Evolutionary conservation across 2,113 vertebrate genomes (phyloP), one percentile per base, ranked within the genome.

Genomic region (Hyla sarda): DNA sequence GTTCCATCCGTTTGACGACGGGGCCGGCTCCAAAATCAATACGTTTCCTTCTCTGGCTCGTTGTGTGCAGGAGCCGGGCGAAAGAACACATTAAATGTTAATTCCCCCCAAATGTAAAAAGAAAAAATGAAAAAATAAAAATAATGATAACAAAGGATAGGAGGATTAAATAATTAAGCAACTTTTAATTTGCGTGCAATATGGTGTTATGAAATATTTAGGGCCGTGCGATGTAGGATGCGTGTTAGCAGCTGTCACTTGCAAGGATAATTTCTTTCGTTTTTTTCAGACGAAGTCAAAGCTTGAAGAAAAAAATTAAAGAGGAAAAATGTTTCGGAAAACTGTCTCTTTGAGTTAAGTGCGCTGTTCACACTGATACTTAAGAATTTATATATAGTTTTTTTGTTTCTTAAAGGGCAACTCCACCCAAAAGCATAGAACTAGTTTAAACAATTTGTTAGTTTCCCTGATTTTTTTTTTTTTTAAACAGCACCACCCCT

Each of bases 21-120:
- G 62, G 65, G 54, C 82, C 45, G 6, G 67, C 77, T 74, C 34
- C 30, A 74, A 45, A 82, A 87, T 87, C 85, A 87, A 87, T 87
- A 87, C 7, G 3, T 41, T 82, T 74, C 37, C 37, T 25, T 62
- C 69, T 74, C 67, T 45, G 6, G 11, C 56, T 80, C 54, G 23
- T 82, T 87, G 69, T 74, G 25, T 69, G 45, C 25, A 25, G n/a
- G 23, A 32, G 47, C 13, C 23, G 23, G 60, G 21, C n/a, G 23
- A 37, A 77, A 73, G 79, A 83, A 62, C 81, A 83, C 79, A 88
- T 2, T 0, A 87, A 90, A 88, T 87, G 89, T 87, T 92, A 89
- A 90, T 91, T 83, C 82, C 47, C n/a, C 23, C 54, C 21, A 75
- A 85, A 87, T 37, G 56, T 62, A 74, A 74, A 74, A 69, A 87